Conservation (phyloP, 2,113 vertebrate genomes). For the Mesitornis unicolor region DNA sequence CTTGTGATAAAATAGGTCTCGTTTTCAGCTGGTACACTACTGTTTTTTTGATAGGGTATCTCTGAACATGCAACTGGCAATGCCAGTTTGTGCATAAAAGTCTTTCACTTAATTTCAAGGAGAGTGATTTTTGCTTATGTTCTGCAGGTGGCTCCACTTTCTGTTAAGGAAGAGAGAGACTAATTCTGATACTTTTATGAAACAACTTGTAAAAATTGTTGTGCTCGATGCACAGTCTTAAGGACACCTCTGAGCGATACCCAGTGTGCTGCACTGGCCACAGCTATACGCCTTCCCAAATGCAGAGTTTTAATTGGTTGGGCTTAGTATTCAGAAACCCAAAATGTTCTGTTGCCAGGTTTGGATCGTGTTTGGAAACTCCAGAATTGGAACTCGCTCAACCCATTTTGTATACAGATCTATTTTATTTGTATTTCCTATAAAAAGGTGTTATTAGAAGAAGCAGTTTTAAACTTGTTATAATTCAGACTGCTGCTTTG, state of each 20-base stretch:
- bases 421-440: not conserved
- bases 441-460: not conserved
- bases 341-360: not conserved
- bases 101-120: not conserved
- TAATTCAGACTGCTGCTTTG: not conserved
- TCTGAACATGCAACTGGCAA: not conserved
- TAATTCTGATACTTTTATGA: not conserved
- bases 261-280: not conserved
- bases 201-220: not conserved
- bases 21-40: not conserved
- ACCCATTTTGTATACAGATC: not conserved
- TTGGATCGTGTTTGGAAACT: not conserved
- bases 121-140: not conserved
- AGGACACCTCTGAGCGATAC: not conserved
- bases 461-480: not conserved
- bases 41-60: not conserved
- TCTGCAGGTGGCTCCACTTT: not conserved
- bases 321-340: not conserved
- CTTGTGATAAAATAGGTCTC: not conserved
- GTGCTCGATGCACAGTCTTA: not conserved
- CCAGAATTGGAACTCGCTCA: not conserved
- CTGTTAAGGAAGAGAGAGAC: not conserved
- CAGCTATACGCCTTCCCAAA: not conserved
- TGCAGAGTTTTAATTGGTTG: not conserved
- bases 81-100: not conserved